A percentile compares a stretch with the other conserved stretches of the same genome.
These are phyloP conservation scores for Macrosoma leucophasiata DNA, from an alignment of 2,888 invertebrate species.

Conservation along the genomic window DNA sequence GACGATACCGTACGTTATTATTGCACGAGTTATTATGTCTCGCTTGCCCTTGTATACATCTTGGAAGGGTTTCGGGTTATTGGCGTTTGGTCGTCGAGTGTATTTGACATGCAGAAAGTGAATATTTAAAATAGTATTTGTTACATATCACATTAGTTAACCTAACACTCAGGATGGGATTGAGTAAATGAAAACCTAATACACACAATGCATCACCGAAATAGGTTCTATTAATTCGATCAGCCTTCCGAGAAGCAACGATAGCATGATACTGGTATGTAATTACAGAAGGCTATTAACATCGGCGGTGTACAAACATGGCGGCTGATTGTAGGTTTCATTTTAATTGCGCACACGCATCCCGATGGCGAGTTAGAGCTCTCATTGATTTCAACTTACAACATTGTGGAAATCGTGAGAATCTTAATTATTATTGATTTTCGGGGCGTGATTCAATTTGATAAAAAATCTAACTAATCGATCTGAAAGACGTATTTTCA, in stretches of 20 bases:
- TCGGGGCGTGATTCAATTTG: constrained; percentile 24
- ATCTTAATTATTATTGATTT: constrained; percentile 63
- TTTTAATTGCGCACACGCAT: constrained; percentile 75
- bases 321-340: constrained; percentile 73
- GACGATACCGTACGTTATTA: constrained; percentile 42
- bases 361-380: constrained; percentile 61
- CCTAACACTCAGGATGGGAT: too few relatives aligned
- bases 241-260: constrained; percentile 71
- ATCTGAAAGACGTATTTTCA: neutral
- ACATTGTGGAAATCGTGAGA: constrained; percentile 61
- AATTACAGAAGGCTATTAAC: constrained; percentile 74
- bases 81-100: too few relatives aligned
- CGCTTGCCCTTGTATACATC: constrained; percentile 19
- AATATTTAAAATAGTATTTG: too few relatives aligned
- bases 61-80: too few relatives aligned
- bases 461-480: constrained; percentile 2
- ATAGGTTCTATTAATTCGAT: constrained; percentile 71
- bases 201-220: constrained; percentile 41
- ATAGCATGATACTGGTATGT: constrained; percentile 69
- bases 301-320: constrained; percentile 75
- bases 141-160: too few relatives aligned
- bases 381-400: constrained; percentile 49
- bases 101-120: too few relatives aligned
- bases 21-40: constrained; percentile 35
- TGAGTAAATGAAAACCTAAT: too few relatives aligned